A percentile compares a stretch with the other conserved stretches of the same genome.
These are phyloP conservation scores for Virgularia gustaviana DNA, from an alignment of 92 coral and sea anemone species.

Conservation along the genomic window DNA sequence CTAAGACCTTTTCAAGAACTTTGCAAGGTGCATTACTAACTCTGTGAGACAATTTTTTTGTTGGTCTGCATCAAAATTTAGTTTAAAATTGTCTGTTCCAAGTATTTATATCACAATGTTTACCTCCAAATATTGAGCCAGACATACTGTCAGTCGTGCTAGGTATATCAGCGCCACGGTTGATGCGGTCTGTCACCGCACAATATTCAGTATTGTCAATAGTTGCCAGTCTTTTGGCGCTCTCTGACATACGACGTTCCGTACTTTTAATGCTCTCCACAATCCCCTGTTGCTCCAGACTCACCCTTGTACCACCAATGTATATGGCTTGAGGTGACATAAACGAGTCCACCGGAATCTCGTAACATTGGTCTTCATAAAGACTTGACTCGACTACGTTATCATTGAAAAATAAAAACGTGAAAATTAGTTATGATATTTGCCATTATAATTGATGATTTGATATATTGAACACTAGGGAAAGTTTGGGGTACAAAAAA, in stretches of 20 bases:
- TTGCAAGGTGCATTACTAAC: no score
- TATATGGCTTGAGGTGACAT: constrained; percentile 59
- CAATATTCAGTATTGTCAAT: background rate
- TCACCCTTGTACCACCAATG: constrained; percentile 55
- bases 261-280: background rate
- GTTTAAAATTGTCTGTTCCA: background rate
- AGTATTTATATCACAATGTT: no score
- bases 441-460: background rate
- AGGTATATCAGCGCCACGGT: background rate
- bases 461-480: no score
- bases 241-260: background rate
- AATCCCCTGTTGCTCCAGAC: background rate
- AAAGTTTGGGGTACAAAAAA: no score
- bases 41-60: no score
- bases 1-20: no score
- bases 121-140: constrained; percentile 14
- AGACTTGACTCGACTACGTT: constrained; percentile 48
- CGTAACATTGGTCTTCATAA: constrained; percentile 79
- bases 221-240: background rate
- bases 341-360: constrained; percentile 86
- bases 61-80: background rate
- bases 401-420: background rate
- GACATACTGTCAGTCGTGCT: constrained; percentile 7
- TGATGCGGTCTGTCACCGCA: background rate
- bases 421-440: background rate